These are phyloP conservation scores for Drosophila hamatofila DNA, from an alignment of 2,888 invertebrate species.

Conservation along the genomic window DNA sequence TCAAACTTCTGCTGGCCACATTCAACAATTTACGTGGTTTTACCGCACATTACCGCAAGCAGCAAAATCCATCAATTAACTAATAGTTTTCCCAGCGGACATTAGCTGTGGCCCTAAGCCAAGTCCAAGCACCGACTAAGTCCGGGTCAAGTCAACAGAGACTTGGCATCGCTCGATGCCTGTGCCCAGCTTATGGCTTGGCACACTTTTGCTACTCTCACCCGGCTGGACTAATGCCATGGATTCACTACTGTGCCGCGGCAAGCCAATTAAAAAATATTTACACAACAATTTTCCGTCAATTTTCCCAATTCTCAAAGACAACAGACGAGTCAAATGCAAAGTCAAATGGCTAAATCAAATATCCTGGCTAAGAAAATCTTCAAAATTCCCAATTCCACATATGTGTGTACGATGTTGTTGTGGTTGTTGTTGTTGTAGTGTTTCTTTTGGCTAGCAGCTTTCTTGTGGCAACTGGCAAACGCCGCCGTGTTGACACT, in stretches of 20 bases:
- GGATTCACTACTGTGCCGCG: constrained; percentile 52
- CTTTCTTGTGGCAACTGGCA: constrained; percentile 68
- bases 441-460: constrained; percentile 50
- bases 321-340: constrained; percentile 43
- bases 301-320: constrained; percentile 63
- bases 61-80: constrained; percentile 42
- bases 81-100: constrained; percentile 16
- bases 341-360: constrained; percentile 56
- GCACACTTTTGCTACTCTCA: constrained; percentile 43
- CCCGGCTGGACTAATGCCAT: constrained; percentile 1
- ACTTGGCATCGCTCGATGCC: background rate
- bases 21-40: constrained; percentile 31
- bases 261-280: constrained; percentile 75
- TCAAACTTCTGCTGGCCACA: constrained; percentile 26
- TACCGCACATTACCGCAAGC: constrained; percentile 47
- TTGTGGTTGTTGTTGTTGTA: constrained; percentile 17
- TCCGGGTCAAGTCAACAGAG: constrained; percentile 13
- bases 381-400: constrained; percentile 24
- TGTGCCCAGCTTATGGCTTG: constrained; percentile 39
- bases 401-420: constrained; percentile 37
- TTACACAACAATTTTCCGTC: constrained; percentile 59
- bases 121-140: constrained; percentile 35
- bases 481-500: constrained; percentile 67
- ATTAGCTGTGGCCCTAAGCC: constrained; percentile 38
- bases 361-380: constrained; percentile 48